phyloP scores from a whole-genome alignment of 1,140 invertebrate genomes.

The Myzus persicae region DNA sequence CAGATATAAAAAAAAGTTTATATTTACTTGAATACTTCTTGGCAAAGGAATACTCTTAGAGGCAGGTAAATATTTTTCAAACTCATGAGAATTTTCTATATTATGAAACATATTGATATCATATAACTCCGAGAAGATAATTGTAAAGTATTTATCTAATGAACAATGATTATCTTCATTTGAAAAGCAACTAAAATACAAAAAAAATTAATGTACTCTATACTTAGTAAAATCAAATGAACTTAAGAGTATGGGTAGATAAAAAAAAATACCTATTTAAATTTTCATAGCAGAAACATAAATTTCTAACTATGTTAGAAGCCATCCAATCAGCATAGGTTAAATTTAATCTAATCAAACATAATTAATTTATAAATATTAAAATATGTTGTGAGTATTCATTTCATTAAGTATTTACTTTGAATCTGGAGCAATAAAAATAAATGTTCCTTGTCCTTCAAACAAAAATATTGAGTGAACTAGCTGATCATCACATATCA shows the following conservation, averaged over 20 bases:
- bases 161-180: constrained; percentile 22
- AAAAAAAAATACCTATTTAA: constrained; percentile 26
- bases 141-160: constrained; percentile 53
- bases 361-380: neutral
- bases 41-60: constrained; percentile 37
- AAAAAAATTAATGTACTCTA: neutral
- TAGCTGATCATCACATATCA: constrained; percentile 49
- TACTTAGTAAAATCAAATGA: neutral
- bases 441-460: constrained; percentile 26
- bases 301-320: constrained; percentile 34
- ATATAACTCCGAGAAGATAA: constrained; percentile 44
- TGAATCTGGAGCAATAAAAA: constrained; percentile 51
- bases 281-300: constrained; percentile 50
- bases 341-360: constrained; percentile 31
- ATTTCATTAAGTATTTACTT: constrained; percentile 26
- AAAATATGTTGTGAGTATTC: neutral
- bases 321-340: constrained; percentile 2
- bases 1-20: neutral
- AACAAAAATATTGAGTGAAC: constrained; percentile 40
- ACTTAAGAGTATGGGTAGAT: neutral
- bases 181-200: constrained; percentile 42
- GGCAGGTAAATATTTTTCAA: constrained; percentile 34
- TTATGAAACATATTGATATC: constrained; percentile 43
- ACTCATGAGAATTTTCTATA: neutral
- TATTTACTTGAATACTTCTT: constrained; percentile 46